phyloP scores from a whole-genome alignment of 2,113 vertebrate genomes.

The Pluvialis apricaria region DNA sequence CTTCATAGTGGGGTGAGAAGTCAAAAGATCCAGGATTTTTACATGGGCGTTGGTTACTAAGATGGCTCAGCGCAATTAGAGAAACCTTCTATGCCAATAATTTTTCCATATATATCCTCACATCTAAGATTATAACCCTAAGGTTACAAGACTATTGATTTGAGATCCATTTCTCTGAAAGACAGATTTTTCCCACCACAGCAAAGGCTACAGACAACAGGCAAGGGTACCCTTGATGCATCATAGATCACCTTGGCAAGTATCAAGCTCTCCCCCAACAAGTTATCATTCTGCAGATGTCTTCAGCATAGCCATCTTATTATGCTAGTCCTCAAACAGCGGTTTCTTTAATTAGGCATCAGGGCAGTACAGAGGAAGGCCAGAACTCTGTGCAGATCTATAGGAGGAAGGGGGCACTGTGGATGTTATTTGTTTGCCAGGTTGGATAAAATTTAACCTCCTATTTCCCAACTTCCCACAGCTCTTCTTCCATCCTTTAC shows the following conservation, averaged over 20 bases:
- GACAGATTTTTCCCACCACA: background rate
- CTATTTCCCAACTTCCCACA: background rate
- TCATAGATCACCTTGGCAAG: background rate
- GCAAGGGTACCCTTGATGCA: background rate
- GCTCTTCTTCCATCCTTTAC: background rate
- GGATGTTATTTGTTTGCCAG: background rate
- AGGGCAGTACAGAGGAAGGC: background rate
- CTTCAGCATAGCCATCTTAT: background rate
- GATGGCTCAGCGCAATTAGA: background rate
- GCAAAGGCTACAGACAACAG: background rate
- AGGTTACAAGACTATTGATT: slow-evolving; percentile 26
- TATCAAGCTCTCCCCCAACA: background rate
- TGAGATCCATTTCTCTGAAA: background rate
- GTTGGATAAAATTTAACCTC: background rate
- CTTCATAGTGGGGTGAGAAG: background rate
- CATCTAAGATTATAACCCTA: background rate
- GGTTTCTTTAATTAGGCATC: background rate
- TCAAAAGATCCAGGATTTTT: background rate
- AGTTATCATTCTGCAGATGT: background rate
- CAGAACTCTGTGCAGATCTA: background rate
- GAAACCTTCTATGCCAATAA: background rate
- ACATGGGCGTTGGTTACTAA: background rate
- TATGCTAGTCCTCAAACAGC: background rate
- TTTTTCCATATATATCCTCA: slow-evolving; percentile 12
- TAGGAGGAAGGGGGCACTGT: background rate